Base-by-base conservation (phyloP, 2,797 vertebrate species). In the Orestias chungarensis region DNA sequence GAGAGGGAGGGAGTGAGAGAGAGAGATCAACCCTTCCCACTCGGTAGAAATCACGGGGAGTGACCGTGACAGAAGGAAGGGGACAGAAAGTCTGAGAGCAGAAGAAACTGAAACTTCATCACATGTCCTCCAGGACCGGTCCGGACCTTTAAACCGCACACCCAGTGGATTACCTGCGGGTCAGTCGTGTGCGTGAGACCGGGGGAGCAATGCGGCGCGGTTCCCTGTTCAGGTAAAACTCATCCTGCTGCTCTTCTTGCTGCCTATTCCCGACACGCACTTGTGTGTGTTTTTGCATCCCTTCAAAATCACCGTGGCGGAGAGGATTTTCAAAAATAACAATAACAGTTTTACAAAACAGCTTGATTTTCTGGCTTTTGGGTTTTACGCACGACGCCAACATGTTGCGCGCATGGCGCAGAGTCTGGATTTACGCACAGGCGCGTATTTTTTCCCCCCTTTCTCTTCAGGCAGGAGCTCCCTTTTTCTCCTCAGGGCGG, bases 221-320 rank as follows among this genome's bases (percentile, higher is more conserved):
- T 82, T 89, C 76, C 50, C 42, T 90, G 42, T 86, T 91, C 94
- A 95, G 94, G 94, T 95, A 93, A 91, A 87, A 83, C 42, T 65
- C 73, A 61, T 83, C 80, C 70, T 10, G 75, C 72, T 55, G 27
- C 68, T 12, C 74, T 71, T 55, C 12, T 69, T 57, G 27, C 9
- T 31, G 65, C 49, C 57, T 75, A 76, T 78, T 71, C 12, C n/a
- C 69, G 40, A 40, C 73, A 67, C 82, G 67, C n/a, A n/a, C n/a
- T n/a, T n/a, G n/a, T n/a, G n/a, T 68, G 82, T 9, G 55, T 31
- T 47, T 61, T 29, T 57, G 18, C 7, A 64, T 73, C 55, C n/a
- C 78, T 68, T 74, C 44, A 12, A 43, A 29, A 15, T 43, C 18
- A 71, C 75, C 5, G 74, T 76, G 38, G 44, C 25, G 71, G 40